Conservation (phyloP, 2,113 vertebrate species). For the Rhombomys opimus region DNA sequence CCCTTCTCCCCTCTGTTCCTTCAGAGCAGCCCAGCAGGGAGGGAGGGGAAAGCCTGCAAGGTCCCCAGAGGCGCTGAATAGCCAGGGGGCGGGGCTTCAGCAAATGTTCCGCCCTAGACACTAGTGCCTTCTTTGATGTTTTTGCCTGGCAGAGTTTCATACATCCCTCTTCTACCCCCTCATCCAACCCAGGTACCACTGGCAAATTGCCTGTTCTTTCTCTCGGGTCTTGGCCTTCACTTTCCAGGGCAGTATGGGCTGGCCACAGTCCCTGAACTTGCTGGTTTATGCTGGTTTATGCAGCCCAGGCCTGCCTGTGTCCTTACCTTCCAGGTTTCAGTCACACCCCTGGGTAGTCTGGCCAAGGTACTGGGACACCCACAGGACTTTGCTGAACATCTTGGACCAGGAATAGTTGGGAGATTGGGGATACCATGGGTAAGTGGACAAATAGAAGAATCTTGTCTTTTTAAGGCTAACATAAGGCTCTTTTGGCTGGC, state of each 20-base stretch:
- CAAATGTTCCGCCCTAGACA: neutral
- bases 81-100: neutral
- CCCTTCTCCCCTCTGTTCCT: neutral
- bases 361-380: neutral
- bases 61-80: neutral
- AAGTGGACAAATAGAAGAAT: neutral
- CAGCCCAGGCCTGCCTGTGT: neutral
- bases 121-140: neutral
- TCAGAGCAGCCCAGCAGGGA: neutral
- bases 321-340: neutral
- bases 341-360: neutral
- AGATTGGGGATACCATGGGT: neutral
- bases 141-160: neutral
- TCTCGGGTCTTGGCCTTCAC: neutral
- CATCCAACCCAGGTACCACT: neutral
- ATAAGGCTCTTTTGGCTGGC: neutral
- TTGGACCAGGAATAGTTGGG: neutral
- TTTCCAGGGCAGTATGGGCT: neutral
- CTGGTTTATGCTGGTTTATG: neutral
- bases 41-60: neutral
- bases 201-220: neutral
- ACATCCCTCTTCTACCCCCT: neutral
- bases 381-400: neutral
- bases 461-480: neutral
- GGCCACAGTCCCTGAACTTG: neutral